phyloP scores from a whole-genome alignment of 2,797 vertebrate species.

The Garrulus glandarius region DNA sequence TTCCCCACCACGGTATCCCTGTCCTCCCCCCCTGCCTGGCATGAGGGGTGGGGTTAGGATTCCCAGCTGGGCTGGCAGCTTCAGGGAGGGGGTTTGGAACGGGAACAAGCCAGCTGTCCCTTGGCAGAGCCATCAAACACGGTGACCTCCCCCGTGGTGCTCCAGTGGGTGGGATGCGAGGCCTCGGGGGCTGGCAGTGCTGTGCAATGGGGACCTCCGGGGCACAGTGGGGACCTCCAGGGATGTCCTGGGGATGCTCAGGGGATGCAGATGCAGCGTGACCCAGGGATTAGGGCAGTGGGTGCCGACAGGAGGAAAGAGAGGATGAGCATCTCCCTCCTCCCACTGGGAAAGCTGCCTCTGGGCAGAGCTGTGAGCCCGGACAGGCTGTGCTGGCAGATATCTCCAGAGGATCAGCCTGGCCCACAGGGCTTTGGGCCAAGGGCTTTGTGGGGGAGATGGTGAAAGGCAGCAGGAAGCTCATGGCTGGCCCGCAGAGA shows the following conservation, averaged over 20 bases:
- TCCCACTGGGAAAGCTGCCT: background rate
- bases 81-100: background rate
- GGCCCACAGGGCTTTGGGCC: background rate
- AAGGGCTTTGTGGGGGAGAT: background rate
- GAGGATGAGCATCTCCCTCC: background rate
- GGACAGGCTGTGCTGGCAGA: background rate
- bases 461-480: background rate
- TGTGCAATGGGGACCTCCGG: fast-evolving
- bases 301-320: background rate
- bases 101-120: background rate
- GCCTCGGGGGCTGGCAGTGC: fast-evolving
- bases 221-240: background rate
- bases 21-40: fast-evolving
- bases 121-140: background rate
- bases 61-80: background rate
- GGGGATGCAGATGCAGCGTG: fast-evolving
- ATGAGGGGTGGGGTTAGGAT: background rate
- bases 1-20: fast-evolving
- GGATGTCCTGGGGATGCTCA: background rate
- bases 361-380: background rate
- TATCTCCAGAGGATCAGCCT: background rate
- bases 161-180: fast-evolving
- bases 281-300: background rate
- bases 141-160: background rate
- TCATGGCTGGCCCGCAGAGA: background rate